phyloP scores from a whole-genome alignment of 1,140 invertebrate species.

The Cydia fagiglandana region DNA sequence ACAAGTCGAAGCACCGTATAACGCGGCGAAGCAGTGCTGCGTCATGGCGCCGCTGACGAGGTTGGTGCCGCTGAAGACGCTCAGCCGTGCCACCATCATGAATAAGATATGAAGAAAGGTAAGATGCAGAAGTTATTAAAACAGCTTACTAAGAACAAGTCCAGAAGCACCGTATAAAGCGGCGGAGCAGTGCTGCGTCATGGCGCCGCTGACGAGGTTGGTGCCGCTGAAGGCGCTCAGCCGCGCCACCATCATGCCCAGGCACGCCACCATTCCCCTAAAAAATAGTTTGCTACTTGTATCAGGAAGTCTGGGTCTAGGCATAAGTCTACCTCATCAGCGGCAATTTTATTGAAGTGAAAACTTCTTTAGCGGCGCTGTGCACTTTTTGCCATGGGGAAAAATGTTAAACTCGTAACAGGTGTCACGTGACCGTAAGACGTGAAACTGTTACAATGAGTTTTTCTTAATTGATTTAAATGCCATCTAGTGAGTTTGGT shows the following conservation, averaged over 20 bases:
- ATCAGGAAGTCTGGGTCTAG: too few relatives aligned
- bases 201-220: constrained; percentile 56
- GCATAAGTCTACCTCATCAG: too few relatives aligned
- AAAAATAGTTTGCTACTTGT: constrained; percentile 25
- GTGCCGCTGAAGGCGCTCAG: constrained; percentile 65
- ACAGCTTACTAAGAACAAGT: constrained; percentile 57
- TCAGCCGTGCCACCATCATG: constrained; percentile 70
- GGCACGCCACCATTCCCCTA: constrained; percentile 69
- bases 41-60: constrained; percentile 55
- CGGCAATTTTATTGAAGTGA: too few relatives aligned
- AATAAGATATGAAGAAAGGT: too few relatives aligned
- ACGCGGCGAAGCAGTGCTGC: constrained; percentile 48
- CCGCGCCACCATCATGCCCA: constrained; percentile 70
- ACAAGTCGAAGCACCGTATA: constrained; percentile 56
- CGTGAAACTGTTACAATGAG: too few relatives aligned
- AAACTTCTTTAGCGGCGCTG: too few relatives aligned
- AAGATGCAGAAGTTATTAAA: too few relatives aligned
- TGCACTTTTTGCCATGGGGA: too few relatives aligned
- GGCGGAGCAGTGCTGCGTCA: constrained; percentile 50
- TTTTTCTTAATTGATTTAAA: too few relatives aligned
- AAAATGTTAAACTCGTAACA: too few relatives aligned
- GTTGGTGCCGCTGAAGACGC: constrained; percentile 64
- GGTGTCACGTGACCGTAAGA: too few relatives aligned
- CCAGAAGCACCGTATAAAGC: constrained; percentile 56
- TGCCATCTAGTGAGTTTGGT: too few relatives aligned